Evolutionary conservation across 1,140 invertebrate species (phyloP).

Genomic region (Sminthurides bifidus): DNA sequence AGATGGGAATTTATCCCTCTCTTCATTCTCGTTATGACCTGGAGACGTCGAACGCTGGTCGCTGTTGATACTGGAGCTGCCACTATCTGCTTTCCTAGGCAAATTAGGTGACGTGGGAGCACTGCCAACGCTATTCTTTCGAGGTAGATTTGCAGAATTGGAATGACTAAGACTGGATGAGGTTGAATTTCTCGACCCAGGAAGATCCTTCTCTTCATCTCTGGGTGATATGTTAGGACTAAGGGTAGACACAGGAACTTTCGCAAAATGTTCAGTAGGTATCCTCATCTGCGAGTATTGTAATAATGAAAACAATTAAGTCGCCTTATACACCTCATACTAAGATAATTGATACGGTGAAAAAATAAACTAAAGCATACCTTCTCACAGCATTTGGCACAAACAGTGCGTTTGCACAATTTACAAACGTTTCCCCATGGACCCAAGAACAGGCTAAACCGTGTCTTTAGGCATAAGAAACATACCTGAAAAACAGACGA

Average conservation of each 20-base stretch:
- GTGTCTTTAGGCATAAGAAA: conserved; percentile 86
- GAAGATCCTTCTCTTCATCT: too few relatives aligned
- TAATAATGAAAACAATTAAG: too few relatives aligned
- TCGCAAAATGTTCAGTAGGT: conserved; percentile 88
- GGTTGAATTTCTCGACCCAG: too few relatives aligned
- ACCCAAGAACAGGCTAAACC: conserved; percentile 75
- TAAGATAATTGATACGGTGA: not conserved
- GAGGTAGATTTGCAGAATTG: not conserved
- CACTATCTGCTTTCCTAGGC: conserved; percentile 36
- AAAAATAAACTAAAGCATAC: conserved; percentile 41
- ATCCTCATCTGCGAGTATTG: conserved; percentile 96
- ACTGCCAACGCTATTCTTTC: conserved; percentile 45
- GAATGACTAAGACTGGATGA: too few relatives aligned
- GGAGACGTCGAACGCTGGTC: conserved; percentile 23
- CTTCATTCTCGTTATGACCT: conserved; percentile 18
- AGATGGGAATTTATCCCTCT: conserved; percentile 19
- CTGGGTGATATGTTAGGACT: conserved; percentile 67
- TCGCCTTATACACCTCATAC: not conserved
- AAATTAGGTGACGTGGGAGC: conserved; percentile 53
- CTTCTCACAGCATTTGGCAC: conserved; percentile 83
- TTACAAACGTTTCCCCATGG: conserved; percentile 87
- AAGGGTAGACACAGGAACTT: conserved; percentile 80
- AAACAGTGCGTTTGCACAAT: conserved; percentile 84
- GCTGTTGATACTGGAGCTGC: not conserved
- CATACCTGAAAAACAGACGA: conserved; percentile 53